These are phyloP conservation scores for Dicycla oo DNA, from an alignment of 2,888 invertebrate genomes.

Conservation along the genomic window DNA sequence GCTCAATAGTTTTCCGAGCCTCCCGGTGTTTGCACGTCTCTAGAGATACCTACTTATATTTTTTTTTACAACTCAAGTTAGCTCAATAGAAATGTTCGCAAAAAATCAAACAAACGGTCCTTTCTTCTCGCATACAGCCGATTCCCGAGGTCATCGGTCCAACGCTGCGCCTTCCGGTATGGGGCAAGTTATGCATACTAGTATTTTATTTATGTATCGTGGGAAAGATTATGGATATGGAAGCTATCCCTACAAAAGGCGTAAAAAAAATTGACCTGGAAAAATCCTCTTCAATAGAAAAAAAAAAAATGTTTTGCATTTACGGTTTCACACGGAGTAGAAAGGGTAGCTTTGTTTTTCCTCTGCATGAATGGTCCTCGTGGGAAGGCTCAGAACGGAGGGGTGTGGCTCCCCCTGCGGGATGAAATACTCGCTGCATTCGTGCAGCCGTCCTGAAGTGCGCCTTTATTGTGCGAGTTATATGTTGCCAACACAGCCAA, in stretches of 20 bases:
- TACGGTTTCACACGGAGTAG: constrained; percentile 64
- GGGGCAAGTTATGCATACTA: not conserved
- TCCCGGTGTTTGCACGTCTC: constrained; percentile 50
- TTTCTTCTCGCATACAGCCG: not conserved
- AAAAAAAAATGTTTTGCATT: constrained; percentile 65
- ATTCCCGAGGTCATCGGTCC: not conserved
- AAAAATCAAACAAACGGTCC: too few species aligned
- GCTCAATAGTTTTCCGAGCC: constrained; percentile 70
- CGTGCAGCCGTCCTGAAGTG: constrained; percentile 69
- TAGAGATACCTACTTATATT: constrained; percentile 19
- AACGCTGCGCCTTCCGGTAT: not conserved
- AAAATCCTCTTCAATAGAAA: constrained; percentile 43
- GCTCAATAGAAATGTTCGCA: constrained; percentile 4
- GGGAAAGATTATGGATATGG: not conserved
- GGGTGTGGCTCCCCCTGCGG: constrained; percentile 56
- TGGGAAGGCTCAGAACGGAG: constrained; percentile 59
- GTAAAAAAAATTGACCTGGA: constrained; percentile 47
- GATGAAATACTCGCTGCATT: constrained; percentile 72
- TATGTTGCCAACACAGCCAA: constrained; percentile 58
- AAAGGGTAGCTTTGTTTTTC: constrained; percentile 70
- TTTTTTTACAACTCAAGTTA: constrained; percentile 11
- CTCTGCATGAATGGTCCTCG: constrained; percentile 71
- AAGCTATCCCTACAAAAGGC: not conserved
- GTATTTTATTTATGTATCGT: constrained; percentile 5
- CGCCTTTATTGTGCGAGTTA: constrained; percentile 62